phyloP scores from a whole-genome alignment of 2,888 invertebrate species.

The Volucella zonaria region DNA sequence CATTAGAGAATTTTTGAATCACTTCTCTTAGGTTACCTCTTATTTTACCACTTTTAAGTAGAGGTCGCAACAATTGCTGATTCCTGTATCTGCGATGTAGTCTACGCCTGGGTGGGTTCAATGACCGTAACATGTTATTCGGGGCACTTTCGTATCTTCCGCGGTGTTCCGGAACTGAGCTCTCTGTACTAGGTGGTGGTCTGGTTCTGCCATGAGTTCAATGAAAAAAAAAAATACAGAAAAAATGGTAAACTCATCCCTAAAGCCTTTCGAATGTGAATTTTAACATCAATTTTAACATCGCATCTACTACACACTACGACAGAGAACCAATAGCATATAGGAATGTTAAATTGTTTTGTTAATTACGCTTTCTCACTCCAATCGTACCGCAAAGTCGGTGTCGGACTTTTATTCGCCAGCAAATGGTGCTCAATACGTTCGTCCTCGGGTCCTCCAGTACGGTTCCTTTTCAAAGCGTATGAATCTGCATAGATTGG shows the following conservation, averaged over 20 bases:
- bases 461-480: constrained; percentile 75
- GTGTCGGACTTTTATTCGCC: constrained; percentile 66
- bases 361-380: constrained; percentile 75
- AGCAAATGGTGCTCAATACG: constrained; percentile 67
- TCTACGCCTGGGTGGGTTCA: constrained; percentile 29
- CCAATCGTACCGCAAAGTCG: constrained; percentile 76
- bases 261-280: constrained; percentile 9
- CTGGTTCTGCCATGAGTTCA: constrained; percentile 30
- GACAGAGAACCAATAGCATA: constrained; percentile 63
- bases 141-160: constrained; percentile 56
- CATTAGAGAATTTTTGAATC: no score
- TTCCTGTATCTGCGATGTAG: constrained; percentile 37
- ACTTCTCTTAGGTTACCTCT: constrained; percentile 6
- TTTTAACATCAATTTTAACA: constrained; percentile 58
- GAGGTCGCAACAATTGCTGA: constrained; percentile 52
- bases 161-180: constrained; percentile 16
- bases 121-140: constrained; percentile 53
- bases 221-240: constrained; percentile 1
- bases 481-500: constrained; percentile 81
- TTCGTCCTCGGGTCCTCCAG: constrained; percentile 65
- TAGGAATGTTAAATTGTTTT: constrained; percentile 66
- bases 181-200: constrained; percentile 30
- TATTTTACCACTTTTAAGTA: constrained; percentile 66
- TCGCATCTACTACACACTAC: constrained; percentile 68
- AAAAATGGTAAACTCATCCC: constrained; percentile 31